Base-by-base conservation (phyloP, 1,140 invertebrate species). In the Sinonovacula constricta region DNA sequence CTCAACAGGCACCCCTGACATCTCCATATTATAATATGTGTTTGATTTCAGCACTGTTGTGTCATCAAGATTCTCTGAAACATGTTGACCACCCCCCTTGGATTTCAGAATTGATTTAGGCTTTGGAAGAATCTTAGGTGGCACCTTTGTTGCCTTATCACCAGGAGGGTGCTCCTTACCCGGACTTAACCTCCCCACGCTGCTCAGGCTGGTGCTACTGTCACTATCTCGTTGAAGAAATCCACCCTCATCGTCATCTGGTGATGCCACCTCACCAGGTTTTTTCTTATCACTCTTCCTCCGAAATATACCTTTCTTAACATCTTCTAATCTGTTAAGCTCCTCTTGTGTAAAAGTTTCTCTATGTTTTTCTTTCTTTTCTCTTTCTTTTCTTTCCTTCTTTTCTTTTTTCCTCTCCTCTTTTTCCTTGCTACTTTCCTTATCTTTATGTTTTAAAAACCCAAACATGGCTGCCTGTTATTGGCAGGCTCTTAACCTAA, bases 381-480 rank as follows among this genome's bases (percentile, higher is more conserved):
- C 90, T 33, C 94, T 94, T 82, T 95, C 93, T 65, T 95, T 93
- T 60, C 95, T 93, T 74, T 96, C 95, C 76, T 95, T 92, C 88
- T 95, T 94, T 88, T 95, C 94, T 81, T 94, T 93, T 62, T 89
- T 91, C 87, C 95, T 93, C 85, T 95, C 95, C 79, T 95, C 93
- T 89, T 97, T 95, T 88, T 97, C 96, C 87, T 96, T 95, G 81
- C 97, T 96, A 87, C 96, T 95, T 80, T 97, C 95, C 45, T 89
- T 88, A 60, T 91, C 88, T 82, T 92, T 91, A n/a, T n/a, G n/a
- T n/a, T n/a, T n/a, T n/a, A n/a, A n/a, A n/a, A n/a, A n/a, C n/a
- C n/a, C n/a, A n/a, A n/a, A n/a, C n/a, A n/a, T n/a, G n/a, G n/a
- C n/a, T n/a, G n/a, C n/a, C n/a, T n/a, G n/a, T n/a, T n/a, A n/a